Evolutionary conservation across 1,140 invertebrate genomes (phyloP), one percentile per base, ranked within the genome.

Genomic region (Calephelis nemesis): DNA sequence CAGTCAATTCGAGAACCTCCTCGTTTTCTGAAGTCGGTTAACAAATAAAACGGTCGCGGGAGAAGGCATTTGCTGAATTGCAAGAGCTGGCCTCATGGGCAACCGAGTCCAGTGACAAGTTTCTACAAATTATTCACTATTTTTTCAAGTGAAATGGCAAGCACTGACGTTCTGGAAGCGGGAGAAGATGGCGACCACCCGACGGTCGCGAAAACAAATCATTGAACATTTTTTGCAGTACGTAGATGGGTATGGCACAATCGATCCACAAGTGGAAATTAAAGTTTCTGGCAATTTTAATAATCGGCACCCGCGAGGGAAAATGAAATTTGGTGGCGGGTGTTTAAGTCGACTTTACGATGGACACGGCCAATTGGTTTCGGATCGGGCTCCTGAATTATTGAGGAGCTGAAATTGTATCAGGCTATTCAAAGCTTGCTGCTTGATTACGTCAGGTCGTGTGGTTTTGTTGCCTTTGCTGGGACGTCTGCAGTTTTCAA

Each of bases 321-420:
- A 40, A 73, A 58, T 73, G 65, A 54, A 52, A 65, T 73, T 70
- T 70, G 62, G 62, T 0, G 42, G 13, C 11, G 40, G 10, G 47
- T 50, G n/a, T 5, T 42, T 65, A 64, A 73, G 72, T 68, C 52
- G 47, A 70, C 47, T 73, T 73, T 64, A 48, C 62, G 42, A 13
- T 68, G 60, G 11, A 63, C 50, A 65, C 52, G 52, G 49, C 45
- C 60, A 72, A 69, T 72, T 67, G 67, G 66, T 72, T 69, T 67
- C 49, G 64, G 48, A 67, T 69, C 62, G 60, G 63, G 63, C 63
- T 69, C 69, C 66, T 72, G 71, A 72, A 72, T 72, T 67, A 72
- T 69, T 72, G 67, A 66, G 67, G 68, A 72, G 70, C 63, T 69
- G 63, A 64, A 65, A 72, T 68, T 72, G 70, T 68, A 71, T 71